Conservation (phyloP, 2,888 invertebrate species). For the Tyria jacobaeae region DNA sequence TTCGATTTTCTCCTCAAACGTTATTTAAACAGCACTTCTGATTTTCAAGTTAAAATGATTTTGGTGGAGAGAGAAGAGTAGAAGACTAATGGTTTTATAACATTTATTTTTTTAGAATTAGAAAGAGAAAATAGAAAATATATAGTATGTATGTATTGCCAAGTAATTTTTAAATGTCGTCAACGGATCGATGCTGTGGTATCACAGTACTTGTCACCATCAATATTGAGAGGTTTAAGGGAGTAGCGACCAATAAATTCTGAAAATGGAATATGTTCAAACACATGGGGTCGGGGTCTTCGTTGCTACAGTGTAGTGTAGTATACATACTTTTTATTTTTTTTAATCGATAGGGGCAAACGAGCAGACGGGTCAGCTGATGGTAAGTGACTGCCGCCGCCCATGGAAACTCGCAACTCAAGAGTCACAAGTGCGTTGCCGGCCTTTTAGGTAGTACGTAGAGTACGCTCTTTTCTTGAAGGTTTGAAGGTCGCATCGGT, state of each 20-base stretch:
- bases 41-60: conserved; percentile 32
- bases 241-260: conserved; percentile 1
- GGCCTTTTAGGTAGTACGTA: too few species aligned
- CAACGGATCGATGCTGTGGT: background rate
- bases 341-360: too few species aligned
- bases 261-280: conserved; percentile 8
- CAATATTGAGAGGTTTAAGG: conserved; percentile 2
- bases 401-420: too few species aligned
- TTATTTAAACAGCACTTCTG: conserved; percentile 30
- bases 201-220: background rate
- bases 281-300: background rate
- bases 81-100: background rate
- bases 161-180: background rate
- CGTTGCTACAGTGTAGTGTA: too few species aligned
- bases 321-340: too few species aligned
- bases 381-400: too few species aligned
- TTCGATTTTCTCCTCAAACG: conserved; percentile 34
- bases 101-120: too few species aligned
- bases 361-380: too few species aligned
- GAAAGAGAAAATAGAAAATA: too few species aligned
- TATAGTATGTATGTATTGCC: background rate
- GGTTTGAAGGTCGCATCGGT: too few species aligned
- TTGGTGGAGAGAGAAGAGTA: background rate
- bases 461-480: too few species aligned
- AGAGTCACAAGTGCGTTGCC: too few species aligned